A percentile compares a stretch with the other conserved stretches of the same genome.
Conservation (phyloP, 2,888 invertebrate genomes). For the Caenorhabditis sp. region DNA sequence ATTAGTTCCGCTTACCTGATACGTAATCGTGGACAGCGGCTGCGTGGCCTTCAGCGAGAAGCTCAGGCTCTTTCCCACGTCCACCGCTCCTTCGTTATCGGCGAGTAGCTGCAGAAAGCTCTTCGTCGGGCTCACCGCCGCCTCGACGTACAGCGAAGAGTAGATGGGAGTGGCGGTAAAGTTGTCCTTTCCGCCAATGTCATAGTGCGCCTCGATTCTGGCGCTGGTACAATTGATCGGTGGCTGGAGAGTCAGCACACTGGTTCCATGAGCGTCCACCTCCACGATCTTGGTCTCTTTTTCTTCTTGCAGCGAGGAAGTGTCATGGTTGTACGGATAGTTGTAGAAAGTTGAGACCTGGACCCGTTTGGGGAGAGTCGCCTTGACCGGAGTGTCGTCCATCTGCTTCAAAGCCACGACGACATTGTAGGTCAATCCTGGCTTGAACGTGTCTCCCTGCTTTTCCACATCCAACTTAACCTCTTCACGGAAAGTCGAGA, state of each 20-base stretch:
- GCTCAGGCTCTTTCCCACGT: constrained; percentile 69
- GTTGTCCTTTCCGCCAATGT: constrained; percentile 75
- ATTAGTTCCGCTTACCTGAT: constrained; percentile 69
- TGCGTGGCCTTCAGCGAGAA: constrained; percentile 77
- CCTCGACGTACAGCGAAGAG: constrained; percentile 74
- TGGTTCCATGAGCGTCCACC: constrained; percentile 78
- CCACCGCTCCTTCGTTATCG: constrained; percentile 76
- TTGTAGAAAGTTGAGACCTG: constrained; percentile 78
- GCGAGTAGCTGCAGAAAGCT: constrained; percentile 76
- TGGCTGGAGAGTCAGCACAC: constrained; percentile 72
- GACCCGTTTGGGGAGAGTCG: constrained; percentile 73
- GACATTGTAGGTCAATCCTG: constrained; percentile 88
- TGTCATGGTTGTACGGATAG: constrained; percentile 74
- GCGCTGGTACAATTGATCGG: constrained; percentile 76
- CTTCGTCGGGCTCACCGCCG: constrained; percentile 74
- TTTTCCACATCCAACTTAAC: constrained; percentile 87
- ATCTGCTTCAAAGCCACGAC: constrained; percentile 81
- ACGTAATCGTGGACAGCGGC: constrained; percentile 68
- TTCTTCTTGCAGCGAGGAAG: constrained; percentile 71
- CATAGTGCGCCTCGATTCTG: constrained; percentile 75
- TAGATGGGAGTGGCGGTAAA: constrained; percentile 74
- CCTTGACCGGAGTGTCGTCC: constrained; percentile 76
- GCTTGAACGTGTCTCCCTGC: constrained; percentile 90
- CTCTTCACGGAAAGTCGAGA: constrained; percentile 87
- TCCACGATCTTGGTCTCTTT: constrained; percentile 75